phyloP scores from a whole-genome alignment of 1,140 invertebrate genomes.

The Drosophila sp. region DNA sequence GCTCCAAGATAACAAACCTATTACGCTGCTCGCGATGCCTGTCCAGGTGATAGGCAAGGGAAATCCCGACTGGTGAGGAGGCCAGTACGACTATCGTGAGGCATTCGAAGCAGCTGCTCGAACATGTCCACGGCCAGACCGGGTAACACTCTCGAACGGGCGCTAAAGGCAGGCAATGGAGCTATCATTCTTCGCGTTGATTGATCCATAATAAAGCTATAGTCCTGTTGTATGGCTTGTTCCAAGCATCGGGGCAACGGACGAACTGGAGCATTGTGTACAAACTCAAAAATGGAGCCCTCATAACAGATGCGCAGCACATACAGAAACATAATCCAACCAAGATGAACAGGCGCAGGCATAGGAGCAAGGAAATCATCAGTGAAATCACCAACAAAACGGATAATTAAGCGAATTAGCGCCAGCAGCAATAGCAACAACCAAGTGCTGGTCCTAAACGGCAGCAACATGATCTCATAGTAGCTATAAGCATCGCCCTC shows the following conservation, averaged over 20 bases:
- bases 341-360: constrained; percentile 9
- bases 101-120: constrained; percentile 37
- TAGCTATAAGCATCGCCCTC: constrained; percentile 33
- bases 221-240: constrained; percentile 27
- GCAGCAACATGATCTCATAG: constrained; percentile 71
- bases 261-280: constrained; percentile 62
- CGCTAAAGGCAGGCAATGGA: constrained; percentile 15
- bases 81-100: not conserved
- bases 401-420: not conserved
- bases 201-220: constrained; percentile 55
- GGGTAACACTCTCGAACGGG: constrained; percentile 12
- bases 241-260: constrained; percentile 54
- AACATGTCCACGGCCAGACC: constrained; percentile 62
- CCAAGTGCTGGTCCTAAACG: constrained; percentile 46
- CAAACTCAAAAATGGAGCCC: constrained; percentile 58
- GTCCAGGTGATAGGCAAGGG: constrained; percentile 36
- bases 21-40: constrained; percentile 3
- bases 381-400: not conserved
- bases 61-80: constrained; percentile 50
- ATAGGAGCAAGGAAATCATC: not conserved
- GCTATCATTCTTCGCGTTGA: constrained; percentile 59
- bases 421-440: constrained; percentile 26
- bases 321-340: constrained; percentile 50
- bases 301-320: constrained; percentile 59
- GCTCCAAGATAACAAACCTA: constrained; percentile 30